Conservation (phyloP, 2,113 vertebrate species). For the Donacobius atricapilla region DNA sequence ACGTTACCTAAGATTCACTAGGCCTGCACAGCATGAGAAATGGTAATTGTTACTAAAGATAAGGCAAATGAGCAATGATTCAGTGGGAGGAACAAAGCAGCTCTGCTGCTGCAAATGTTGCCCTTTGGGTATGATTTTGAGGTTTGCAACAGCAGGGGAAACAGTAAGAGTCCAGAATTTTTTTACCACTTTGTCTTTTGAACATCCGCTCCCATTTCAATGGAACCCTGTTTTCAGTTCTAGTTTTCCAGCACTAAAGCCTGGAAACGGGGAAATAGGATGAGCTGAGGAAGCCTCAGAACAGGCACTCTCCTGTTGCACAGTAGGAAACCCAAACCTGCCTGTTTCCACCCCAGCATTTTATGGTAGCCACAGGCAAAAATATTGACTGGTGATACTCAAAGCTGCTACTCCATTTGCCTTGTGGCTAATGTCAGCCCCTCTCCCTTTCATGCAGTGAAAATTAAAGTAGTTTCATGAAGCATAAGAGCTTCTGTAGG, state of each 20-base stretch:
- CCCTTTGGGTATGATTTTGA: not conserved
- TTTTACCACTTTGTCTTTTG: not conserved
- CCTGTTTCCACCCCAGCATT: not conserved
- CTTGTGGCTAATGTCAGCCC: not conserved
- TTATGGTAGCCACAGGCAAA: not conserved
- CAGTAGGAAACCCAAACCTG: not conserved
- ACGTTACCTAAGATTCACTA: not conserved
- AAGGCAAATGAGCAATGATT: conserved; percentile 8
- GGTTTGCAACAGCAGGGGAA: not conserved
- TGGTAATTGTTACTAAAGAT: not conserved
- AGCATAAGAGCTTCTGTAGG: not conserved
- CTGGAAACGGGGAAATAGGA: not conserved
- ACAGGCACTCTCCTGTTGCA: not conserved
- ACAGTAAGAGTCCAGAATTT: not conserved
- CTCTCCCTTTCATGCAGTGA: not conserved
- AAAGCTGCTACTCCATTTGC: not conserved
- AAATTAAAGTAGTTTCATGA: not conserved
- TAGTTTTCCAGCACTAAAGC: not conserved
- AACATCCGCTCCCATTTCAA: not conserved
- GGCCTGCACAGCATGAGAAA: not conserved
- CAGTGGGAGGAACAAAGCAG: not conserved
- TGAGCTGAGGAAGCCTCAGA: not conserved
- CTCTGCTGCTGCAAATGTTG: not conserved
- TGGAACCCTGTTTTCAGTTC: not conserved
- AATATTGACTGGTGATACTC: not conserved